Percentiles rank a stretch among this genome's conserved stretches.
phyloP scores from a whole-genome alignment of 2,888 invertebrate genomes.

The Diogma glabrata region DNA sequence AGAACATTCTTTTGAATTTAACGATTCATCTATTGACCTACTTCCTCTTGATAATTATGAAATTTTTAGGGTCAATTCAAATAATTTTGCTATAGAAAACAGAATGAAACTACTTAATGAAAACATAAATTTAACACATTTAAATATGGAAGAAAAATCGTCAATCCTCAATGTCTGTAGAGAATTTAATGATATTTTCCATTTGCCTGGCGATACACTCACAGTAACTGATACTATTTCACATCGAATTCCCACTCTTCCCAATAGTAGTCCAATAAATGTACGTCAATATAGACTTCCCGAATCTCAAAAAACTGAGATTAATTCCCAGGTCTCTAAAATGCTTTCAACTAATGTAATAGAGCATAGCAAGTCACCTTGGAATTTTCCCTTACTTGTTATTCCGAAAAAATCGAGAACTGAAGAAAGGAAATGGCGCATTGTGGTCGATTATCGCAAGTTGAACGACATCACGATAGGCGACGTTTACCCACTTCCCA shows the following conservation, averaged over 20 bases:
- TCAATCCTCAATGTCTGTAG: too few relatives aligned
- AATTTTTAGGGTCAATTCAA: too few relatives aligned
- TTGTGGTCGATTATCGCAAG: constrained; percentile 11
- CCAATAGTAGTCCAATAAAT: not conserved
- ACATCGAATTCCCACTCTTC: not conserved
- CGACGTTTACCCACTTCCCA: not conserved
- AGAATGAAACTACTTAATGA: too few relatives aligned
- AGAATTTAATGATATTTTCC: too few relatives aligned
- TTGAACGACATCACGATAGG: constrained; percentile 10
- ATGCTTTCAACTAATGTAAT: not conserved
- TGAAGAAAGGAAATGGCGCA: not conserved
- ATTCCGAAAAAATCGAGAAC: not conserved
- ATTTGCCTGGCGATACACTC: too few relatives aligned
- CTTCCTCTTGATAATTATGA: too few relatives aligned
- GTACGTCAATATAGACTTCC: not conserved
- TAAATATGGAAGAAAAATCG: too few relatives aligned
- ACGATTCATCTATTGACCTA: too few relatives aligned
- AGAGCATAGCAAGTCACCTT: not conserved
- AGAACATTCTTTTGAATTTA: not conserved
- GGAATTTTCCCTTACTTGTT: not conserved
- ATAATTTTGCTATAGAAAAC: too few relatives aligned
- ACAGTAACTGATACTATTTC: not conserved
- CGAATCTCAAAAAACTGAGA: not conserved
- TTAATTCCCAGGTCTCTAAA: not conserved
- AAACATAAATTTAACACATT: too few relatives aligned